phyloP scores from a whole-genome alignment of 2,797 vertebrate species.

The Phrynocephalus guinanensis region DNA sequence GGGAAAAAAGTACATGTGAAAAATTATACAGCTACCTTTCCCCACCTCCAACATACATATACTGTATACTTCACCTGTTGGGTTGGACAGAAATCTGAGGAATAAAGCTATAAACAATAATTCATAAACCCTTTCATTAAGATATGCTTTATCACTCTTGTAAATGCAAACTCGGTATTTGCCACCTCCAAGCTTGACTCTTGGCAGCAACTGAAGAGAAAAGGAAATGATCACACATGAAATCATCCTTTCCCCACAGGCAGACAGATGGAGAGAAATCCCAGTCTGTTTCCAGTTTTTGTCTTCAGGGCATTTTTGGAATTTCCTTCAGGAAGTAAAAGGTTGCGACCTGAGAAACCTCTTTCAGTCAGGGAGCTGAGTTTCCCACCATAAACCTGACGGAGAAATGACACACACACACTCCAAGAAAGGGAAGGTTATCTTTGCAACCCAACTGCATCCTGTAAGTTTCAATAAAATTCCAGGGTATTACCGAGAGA shows the following conservation, averaged over 20 bases:
- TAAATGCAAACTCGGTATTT: constrained; percentile 58
- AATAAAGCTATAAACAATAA: constrained; percentile 23
- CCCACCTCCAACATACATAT: too few species aligned
- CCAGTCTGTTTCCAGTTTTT: constrained; percentile 80
- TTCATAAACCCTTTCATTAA: constrained; percentile 46
- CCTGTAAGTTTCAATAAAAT: constrained; percentile 71
- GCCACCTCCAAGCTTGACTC: constrained; percentile 60
- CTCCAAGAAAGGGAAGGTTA: constrained; percentile 76
- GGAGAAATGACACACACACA: constrained; percentile 69
- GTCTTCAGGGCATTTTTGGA: constrained; percentile 82
- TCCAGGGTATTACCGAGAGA: constrained; percentile 65
- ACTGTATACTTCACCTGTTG: neutral
- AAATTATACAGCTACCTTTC: too few species aligned
- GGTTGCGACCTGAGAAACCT: constrained; percentile 77
- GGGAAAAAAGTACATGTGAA: too few species aligned
- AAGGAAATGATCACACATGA: constrained; percentile 81
- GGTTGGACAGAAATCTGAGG: neutral
- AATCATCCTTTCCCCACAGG: constrained; percentile 78
- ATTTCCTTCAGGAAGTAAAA: constrained; percentile 83
- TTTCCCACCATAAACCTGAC: constrained; percentile 79
- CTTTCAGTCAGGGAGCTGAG: constrained; percentile 66
- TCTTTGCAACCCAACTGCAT: constrained; percentile 81
- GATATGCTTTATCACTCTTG: constrained; percentile 52
- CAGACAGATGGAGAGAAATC: constrained; percentile 81
- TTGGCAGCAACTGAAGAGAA: constrained; percentile 63